Evolutionary conservation across 1,140 invertebrate genomes (phyloP), one percentile per base, ranked within the genome.

Genomic region (Drosophila kepulauana): DNA sequence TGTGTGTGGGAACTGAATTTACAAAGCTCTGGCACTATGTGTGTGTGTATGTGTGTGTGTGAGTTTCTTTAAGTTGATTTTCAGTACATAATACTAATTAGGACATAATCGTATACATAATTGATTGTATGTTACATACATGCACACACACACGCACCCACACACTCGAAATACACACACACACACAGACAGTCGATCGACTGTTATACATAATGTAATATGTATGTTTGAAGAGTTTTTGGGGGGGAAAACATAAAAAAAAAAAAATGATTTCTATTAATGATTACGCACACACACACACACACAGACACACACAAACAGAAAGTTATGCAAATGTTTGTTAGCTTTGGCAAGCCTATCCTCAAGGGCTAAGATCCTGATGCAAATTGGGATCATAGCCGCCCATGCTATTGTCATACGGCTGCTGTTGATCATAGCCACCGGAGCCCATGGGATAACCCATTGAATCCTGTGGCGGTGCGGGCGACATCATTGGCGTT

Each of bases 401-500:
- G 73, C 96, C 96, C 95, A 98, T 97, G 88, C 96, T 96, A 78
- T 95, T 95, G 91, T 97, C 97, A 93, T 97, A 97, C 71, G 96
- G 96, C 78, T 96, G 96, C 84, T 96, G 96, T 72, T 96, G 96
- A 92, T 97, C 97, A 91, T 97, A 97, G 68, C 96, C 96, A 73
- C 96, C 96, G 81, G 97, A 97, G 38, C 96, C 96, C 95, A 98
- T 96, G 71, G 96, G 96, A 93, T 98, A 98, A 35, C 97, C 97
- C 94, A 98, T 97, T 81, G 96, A 96, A 93, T 98, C 97, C 93
- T 97, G 97, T 73, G 96, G 95, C 43, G 97, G 97, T 85, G 97
- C 97, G 75, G 97, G 97, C 66, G 97, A 98, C 97, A 98, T 97
- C 96, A 98, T 97, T 48, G 97, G 97, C 81, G 97, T 98, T 59